Evolutionary conservation across 2,888 invertebrate species (phyloP).

Genomic region (Drosophila histrio): DNA sequence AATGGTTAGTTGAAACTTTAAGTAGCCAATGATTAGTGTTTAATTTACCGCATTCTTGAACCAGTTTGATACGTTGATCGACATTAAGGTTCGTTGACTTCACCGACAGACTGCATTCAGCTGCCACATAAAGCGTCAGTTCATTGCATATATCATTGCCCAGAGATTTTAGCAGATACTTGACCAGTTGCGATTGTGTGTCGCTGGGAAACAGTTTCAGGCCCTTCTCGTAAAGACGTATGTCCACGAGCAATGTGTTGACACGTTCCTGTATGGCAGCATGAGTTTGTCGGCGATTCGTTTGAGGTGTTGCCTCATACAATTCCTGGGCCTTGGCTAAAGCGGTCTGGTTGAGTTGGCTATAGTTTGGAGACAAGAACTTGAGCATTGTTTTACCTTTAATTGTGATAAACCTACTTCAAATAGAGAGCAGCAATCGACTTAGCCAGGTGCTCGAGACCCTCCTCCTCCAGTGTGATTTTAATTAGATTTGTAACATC

Average conservation of each 20-base stretch:
- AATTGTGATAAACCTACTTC: conserved; percentile 84
- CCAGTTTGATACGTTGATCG: conserved; percentile 89
- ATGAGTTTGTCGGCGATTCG: conserved; percentile 91
- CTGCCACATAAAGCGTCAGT: conserved; percentile 91
- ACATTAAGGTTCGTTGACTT: conserved; percentile 85
- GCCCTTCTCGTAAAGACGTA: conserved; percentile 92
- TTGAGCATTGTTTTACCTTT: background rate
- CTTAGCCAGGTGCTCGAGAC: conserved; percentile 88
- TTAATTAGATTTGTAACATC: conserved; percentile 89
- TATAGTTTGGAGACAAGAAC: conserved; percentile 62
- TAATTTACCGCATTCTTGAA: conserved; percentile 86
- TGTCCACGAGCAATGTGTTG: conserved; percentile 89
- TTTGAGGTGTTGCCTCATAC: conserved; percentile 90
- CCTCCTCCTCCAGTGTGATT: conserved; percentile 88
- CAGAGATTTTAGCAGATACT: conserved; percentile 93
- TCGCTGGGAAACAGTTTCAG: conserved; percentile 87
- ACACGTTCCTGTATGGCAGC: conserved; percentile 93
- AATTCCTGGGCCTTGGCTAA: conserved; percentile 89
- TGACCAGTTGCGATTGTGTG: conserved; percentile 89
- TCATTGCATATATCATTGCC: conserved; percentile 93
- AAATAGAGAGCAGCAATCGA: conserved; percentile 89
- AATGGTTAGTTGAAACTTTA: background rate
- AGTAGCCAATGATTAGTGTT: background rate
- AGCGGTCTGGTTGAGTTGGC: conserved; percentile 88
- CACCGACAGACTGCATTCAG: conserved; percentile 88